phyloP scores from a whole-genome alignment of 2,888 invertebrate species.

The Nebria salina region DNA sequence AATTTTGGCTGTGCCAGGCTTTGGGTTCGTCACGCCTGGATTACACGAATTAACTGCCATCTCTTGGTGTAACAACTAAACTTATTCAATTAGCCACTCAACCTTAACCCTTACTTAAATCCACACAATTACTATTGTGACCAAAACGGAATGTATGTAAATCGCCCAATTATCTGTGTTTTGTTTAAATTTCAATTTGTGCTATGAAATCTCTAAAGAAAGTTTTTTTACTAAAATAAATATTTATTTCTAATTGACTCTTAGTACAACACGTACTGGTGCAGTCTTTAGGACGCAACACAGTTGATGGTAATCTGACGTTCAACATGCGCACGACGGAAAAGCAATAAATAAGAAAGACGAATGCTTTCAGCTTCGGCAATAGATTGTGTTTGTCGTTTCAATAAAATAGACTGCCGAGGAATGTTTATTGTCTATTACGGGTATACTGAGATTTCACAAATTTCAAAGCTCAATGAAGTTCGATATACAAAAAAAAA shows the following conservation, averaged over 20 bases:
- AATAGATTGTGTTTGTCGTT: conserved; percentile 1
- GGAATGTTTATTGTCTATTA: background rate
- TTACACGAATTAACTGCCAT: conserved; percentile 1
- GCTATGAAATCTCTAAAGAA: too few species aligned
- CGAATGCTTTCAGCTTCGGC: background rate
- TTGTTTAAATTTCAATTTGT: too few species aligned
- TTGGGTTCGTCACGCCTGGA: background rate
- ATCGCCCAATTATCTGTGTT: too few species aligned
- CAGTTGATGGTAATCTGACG: background rate
- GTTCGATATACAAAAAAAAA: too few species aligned
- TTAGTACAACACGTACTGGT: too few species aligned
- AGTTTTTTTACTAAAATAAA: too few species aligned
- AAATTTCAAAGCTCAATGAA: background rate
- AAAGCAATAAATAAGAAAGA: background rate
- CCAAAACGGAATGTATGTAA: background rate
- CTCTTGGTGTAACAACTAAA: background rate
- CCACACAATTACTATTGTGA: background rate
- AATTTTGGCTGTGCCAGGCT: background rate
- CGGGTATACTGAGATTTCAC: background rate
- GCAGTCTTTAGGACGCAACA: too few species aligned
- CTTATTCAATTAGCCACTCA: background rate
- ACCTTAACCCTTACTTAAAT: background rate
- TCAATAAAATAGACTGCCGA: background rate
- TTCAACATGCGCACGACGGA: background rate
- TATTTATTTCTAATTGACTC: too few species aligned